Percentiles rank a stretch among this genome's conserved stretches.
Evolutionary conservation across 2,888 invertebrate genomes (phyloP).

Genomic region (Mesodorylaimus sp.): DNA sequence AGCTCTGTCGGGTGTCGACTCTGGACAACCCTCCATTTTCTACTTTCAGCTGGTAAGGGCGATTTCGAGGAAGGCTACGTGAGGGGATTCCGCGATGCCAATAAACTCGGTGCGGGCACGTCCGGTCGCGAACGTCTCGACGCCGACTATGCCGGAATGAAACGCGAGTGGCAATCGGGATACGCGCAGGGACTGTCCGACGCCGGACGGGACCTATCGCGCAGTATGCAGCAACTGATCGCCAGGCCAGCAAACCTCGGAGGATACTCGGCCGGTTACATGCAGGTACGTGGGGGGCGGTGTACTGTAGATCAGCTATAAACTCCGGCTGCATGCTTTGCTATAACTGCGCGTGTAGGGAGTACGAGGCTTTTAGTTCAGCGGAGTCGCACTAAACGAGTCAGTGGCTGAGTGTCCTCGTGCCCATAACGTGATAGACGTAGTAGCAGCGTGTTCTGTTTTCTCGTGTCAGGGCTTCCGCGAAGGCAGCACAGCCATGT

Average conservation of each 20-base stretch:
- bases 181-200: conserved; percentile 25
- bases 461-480: conserved; percentile 15
- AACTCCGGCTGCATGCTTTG: no score
- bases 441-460: no score
- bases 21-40: neutral
- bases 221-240: conserved; percentile 26
- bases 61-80: conserved; percentile 29
- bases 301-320: neutral
- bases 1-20: neutral
- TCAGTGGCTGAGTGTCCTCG: no score
- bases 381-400: no score
- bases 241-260: conserved; percentile 14
- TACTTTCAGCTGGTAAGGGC: conserved; percentile 13
- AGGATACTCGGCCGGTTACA: conserved; percentile 29
- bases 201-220: conserved; percentile 26
- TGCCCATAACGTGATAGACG: no score
- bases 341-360: no score
- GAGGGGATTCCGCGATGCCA: conserved; percentile 27
- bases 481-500: conserved; percentile 27
- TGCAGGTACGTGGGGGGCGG: conserved; percentile 20
- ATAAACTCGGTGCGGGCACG: conserved; percentile 18
- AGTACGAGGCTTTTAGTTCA: no score
- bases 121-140: conserved; percentile 20
- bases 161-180: conserved; percentile 25
- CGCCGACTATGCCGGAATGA: conserved; percentile 21